Conservation (phyloP, 2,797 vertebrate genomes). For the Arnoldichthys spilopterus region DNA sequence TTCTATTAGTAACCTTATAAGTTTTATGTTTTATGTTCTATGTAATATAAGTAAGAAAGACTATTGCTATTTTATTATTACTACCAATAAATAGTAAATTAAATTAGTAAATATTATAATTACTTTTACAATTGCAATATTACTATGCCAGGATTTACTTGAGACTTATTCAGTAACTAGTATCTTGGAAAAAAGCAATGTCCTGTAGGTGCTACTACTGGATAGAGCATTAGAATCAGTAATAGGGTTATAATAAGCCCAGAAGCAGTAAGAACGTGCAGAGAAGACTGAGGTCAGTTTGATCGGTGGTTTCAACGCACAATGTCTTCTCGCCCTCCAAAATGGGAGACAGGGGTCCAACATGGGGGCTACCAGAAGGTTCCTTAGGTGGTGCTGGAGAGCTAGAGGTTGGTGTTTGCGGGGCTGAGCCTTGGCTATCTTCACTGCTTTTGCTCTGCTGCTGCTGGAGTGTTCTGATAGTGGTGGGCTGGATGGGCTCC, state of each 20-base stretch:
- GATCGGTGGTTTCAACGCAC: slow-evolving; percentile 66
- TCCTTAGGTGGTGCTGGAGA: slow-evolving; percentile 63
- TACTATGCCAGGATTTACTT: no score
- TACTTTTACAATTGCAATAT: no score
- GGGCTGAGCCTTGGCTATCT: slow-evolving; percentile 64
- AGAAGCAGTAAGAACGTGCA: slow-evolving; percentile 62
- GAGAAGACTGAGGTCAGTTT: slow-evolving; percentile 30
- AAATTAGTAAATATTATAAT: no score
- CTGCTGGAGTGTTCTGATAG: slow-evolving; percentile 65
- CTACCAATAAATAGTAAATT: neutral
- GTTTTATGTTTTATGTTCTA: no score
- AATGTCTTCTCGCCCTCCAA: slow-evolving; percentile 68
- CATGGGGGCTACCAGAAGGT: slow-evolving; percentile 52
- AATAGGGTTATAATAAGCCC: slow-evolving; percentile 44
- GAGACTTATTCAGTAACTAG: no score
- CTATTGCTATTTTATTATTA: neutral
- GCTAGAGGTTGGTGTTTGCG: slow-evolving; percentile 56
- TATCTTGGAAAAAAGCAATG: slow-evolving; percentile 16
- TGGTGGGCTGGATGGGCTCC: slow-evolving; percentile 71
- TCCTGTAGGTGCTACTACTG: slow-evolving; percentile 20
- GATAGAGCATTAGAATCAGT: slow-evolving; percentile 57
- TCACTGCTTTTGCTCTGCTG: slow-evolving; percentile 68
- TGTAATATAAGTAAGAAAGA: no score
- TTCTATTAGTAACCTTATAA: no score
- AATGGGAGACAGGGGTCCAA: slow-evolving; percentile 68